Evolutionary conservation across 2,113 vertebrate genomes (phyloP), one percentile per base, ranked within the genome.

Genomic region (Zeus faber): DNA sequence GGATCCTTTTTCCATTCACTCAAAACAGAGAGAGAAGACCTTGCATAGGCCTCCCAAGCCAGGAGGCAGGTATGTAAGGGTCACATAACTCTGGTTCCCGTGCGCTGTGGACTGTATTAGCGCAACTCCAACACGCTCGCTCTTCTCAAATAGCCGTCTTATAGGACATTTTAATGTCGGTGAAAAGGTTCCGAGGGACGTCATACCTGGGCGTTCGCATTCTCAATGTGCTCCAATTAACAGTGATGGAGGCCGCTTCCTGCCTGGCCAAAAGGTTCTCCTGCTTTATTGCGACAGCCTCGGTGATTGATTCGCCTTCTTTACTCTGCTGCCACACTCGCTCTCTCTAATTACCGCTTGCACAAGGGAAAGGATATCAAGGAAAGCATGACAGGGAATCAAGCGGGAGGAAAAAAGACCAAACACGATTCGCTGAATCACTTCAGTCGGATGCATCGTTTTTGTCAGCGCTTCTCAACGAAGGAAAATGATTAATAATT

Each of bases 141-240:
- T 61, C 52, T 60, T 27, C 63, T 70, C 1, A 58, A 64, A 23
- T n/a, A 25, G 33, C 14, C 52, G 20, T 44, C 45, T 55, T 24
- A 45, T 52, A 44, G 49, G 22, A 21, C n/a, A 4, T 48, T 57
- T 52, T 49, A 72, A 77, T 72, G 39, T 67, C 63, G 53, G 20
- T 20, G 47, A 4, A 74, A 70, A 67, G 40, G 67, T 73, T 58
- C 65, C 48, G 11, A 10, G 10, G 26, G 44, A 20, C 1, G 50
- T 66, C 69, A 58, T 50, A 9, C 49, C 53, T 67, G 37, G 22
- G 52, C 44, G 55, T 61, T 9, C n/a, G 33, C 44, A 76, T 65
- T 60, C 26, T 56, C 61, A n/a, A 47, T 33, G 40, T 54, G 49
- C 63, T 57, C 62, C 59, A 78, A 72, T 82, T 78, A 83, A 40